Evolutionary conservation across 2,113 vertebrate species (phyloP), one percentile per base, ranked within the genome.

Genomic region (Ictalurus punctatus): DNA sequence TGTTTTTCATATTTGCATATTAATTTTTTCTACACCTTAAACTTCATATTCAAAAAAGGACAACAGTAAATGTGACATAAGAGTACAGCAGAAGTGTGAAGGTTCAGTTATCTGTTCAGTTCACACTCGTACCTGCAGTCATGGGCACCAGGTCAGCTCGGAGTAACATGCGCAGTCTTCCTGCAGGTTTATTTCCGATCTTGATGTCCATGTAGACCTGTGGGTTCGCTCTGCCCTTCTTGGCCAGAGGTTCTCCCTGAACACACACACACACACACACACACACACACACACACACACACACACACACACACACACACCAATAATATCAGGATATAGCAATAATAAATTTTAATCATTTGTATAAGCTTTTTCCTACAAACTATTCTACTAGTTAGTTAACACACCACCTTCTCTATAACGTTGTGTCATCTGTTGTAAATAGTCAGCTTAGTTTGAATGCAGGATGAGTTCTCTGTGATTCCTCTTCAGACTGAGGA

Each of bases 151-250:
- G 94, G 0, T 99, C 98, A 0, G 98, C 96, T 88, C 97, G 96
- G 81, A 99, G 94, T 0, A 99, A 95, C 92, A 99, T 97, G 58
- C 97, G 96, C 89, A 99, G 95, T 85, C 97, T 95, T 76, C 98
- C 97, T 0, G 97, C 98, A 0, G 96, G 96, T 40, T 99, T 99
- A 93, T 99, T 99, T 17, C 97, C 98, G 0, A 99, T 99, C 95
- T 99, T 99, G 93, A 99, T 97, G 88, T 99, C 98, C 98, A 99
- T 98, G 94, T 97, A 99, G 21, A 99, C 98, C 91, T 98, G 98
- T 17, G 98, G 98, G 91, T 99, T 99, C 0, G 93, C 92, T 92
- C 98, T 93, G 21, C 97, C 94, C 90, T 98, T 99, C 93, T 99
- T 99, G n/a, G 96, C 95, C 0, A 96, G 93, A 1, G 97, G 98